These are phyloP conservation scores for Anthophora plumipes DNA, from an alignment of 2,888 invertebrate genomes.

Conservation along the genomic window DNA sequence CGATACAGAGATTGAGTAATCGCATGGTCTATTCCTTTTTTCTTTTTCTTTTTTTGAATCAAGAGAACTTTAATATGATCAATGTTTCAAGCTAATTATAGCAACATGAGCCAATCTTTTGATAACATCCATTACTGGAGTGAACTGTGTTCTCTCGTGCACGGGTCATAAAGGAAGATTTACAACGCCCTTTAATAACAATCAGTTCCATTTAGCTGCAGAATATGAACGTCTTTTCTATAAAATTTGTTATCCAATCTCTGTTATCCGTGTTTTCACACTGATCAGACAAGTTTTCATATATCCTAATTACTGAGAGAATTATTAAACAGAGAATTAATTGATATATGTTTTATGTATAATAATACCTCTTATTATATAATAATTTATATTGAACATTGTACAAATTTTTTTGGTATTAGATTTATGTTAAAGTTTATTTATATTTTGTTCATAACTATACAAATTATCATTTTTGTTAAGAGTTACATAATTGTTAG, in stretches of 20 bases:
- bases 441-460: no score
- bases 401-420: no score
- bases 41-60: neutral
- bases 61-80: slow-evolving; percentile 7
- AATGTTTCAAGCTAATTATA: slow-evolving; percentile 18
- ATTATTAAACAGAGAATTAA: no score
- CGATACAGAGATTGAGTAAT: neutral
- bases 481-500: no score
- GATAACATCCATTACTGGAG: slow-evolving; percentile 27
- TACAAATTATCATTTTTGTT: no score
- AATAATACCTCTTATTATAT: no score
- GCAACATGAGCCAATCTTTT: slow-evolving; percentile 19
- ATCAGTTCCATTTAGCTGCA: slow-evolving; percentile 23
- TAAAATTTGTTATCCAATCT: slow-evolving; percentile 4
- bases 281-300: neutral
- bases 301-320: neutral
- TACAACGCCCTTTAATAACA: slow-evolving; percentile 22
- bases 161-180: slow-evolving; percentile 22
- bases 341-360: no score
- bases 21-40: neutral
- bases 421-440: no score
- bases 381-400: no score
- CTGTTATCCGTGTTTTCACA: neutral
- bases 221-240: slow-evolving; percentile 10
- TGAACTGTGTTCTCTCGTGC: slow-evolving; percentile 15